Evolutionary conservation across 1,140 invertebrate genomes (phyloP).

Genomic region (Cataglyphis hispanica): DNA sequence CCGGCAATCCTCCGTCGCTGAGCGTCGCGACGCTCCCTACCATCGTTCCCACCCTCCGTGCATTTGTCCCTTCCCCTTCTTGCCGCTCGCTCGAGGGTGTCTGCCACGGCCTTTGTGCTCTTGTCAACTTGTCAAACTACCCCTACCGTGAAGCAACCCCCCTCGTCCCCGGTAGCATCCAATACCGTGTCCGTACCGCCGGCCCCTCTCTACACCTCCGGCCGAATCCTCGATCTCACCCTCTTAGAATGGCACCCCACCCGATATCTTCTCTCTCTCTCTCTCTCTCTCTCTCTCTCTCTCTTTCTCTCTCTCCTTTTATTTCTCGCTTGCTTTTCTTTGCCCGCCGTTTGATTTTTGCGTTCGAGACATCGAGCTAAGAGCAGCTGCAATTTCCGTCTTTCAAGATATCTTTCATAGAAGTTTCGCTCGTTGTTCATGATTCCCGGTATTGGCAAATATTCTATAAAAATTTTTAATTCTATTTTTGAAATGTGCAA

Average conservation of each 20-base stretch:
- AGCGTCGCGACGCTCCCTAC: slow-evolving; percentile 83
- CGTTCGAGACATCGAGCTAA: slow-evolving; percentile 42
- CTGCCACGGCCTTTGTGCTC: slow-evolving; percentile 84
- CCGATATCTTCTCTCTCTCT: slow-evolving; percentile 64
- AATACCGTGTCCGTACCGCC: slow-evolving; percentile 80
- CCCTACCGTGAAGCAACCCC: slow-evolving; percentile 72
- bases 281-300: slow-evolving; percentile 40
- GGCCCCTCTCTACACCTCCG: slow-evolving; percentile 26
- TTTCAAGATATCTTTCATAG: slow-evolving; percentile 27
- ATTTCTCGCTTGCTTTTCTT: slow-evolving; percentile 38
- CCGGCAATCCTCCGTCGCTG: slow-evolving; percentile 77
- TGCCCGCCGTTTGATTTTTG: slow-evolving; percentile 55
- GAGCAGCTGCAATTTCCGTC: slow-evolving; percentile 51
- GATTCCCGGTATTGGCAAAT: neutral
- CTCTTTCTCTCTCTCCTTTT: neutral
- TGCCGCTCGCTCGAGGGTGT: slow-evolving; percentile 63
- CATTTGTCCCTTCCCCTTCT: slow-evolving; percentile 31
- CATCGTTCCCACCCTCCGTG: slow-evolving; percentile 39
- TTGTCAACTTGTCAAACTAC: slow-evolving; percentile 87
- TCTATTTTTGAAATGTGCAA: neutral
- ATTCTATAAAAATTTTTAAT: neutral
- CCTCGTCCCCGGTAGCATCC: slow-evolving; percentile 77
- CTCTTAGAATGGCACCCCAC: slow-evolving; percentile 62
- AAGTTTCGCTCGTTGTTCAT: neutral
- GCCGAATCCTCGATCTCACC: slow-evolving; percentile 69